Percentiles rank a stretch among this genome's conserved stretches.
Conservation (phyloP, 2,888 invertebrate genomes). For the Thecocarcelia acutangulata region DNA sequence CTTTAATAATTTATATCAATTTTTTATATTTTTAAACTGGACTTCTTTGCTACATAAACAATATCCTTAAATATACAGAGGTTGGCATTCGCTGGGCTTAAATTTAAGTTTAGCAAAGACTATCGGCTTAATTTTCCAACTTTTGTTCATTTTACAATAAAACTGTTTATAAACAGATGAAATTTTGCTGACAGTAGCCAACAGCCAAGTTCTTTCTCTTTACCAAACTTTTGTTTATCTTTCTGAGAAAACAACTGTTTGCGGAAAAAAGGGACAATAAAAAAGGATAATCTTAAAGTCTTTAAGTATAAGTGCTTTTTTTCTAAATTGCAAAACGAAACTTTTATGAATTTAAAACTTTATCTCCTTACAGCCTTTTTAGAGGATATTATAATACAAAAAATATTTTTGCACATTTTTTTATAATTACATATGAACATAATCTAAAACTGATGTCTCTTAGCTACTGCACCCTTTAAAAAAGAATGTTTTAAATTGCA, state of each 20-base stretch:
- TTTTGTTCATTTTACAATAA: constrained; percentile 28
- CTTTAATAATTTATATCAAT: no score
- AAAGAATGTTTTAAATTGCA: constrained; percentile 4
- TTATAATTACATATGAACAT: background rate
- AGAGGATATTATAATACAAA: background rate
- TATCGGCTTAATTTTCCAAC: constrained; percentile 29
- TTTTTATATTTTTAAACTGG: no score
- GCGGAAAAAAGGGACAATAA: constrained; percentile 2
- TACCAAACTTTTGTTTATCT: constrained; percentile 9
- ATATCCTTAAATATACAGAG: constrained; percentile 9
- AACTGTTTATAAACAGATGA: constrained; percentile 41
- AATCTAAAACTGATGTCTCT: background rate
- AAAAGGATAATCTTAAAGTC: constrained; percentile 17
- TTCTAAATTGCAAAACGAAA: constrained; percentile 2
- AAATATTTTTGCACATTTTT: background rate
- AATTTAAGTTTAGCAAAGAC: constrained; percentile 50
- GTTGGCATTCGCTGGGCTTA: background rate
- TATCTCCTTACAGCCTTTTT: background rate
- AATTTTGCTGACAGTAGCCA: constrained; percentile 46
- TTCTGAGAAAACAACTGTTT: constrained; percentile 20
- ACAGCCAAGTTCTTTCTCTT: constrained; percentile 10
- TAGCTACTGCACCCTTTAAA: background rate
- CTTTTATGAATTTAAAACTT: constrained; percentile 2
- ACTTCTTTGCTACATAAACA: background rate
- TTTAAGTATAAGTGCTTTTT: constrained; percentile 16